phyloP scores from a whole-genome alignment of 2,113 vertebrate species.

The Ivindomyrus marchei region DNA sequence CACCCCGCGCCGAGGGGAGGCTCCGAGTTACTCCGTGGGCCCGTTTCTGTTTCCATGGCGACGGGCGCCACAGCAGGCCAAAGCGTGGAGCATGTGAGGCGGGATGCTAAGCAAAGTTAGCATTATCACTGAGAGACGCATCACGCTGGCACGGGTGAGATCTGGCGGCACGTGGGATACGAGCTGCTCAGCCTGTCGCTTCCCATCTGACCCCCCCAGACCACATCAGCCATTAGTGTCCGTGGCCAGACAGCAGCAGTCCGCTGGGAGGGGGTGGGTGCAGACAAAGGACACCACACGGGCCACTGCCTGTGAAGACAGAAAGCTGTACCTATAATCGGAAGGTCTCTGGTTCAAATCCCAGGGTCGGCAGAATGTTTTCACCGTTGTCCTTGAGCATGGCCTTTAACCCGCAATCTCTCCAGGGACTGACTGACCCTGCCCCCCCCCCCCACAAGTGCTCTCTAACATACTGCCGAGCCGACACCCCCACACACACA shows the following conservation, averaged over 20 bases:
- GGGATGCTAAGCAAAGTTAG: constrained; percentile 32
- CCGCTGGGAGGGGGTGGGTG: neutral
- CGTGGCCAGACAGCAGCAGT: neutral
- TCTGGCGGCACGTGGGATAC: neutral
- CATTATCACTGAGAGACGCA: neutral
- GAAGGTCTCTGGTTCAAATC: neutral
- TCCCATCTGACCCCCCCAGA: neutral
- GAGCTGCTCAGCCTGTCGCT: neutral
- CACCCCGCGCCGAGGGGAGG: neutral
- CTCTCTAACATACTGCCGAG: neutral
- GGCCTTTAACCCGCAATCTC: neutral
- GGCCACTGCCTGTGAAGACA: neutral
- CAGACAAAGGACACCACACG: neutral
- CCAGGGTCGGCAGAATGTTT: neutral
- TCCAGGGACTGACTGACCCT: neutral
- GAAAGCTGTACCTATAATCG: neutral
- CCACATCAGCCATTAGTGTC: neutral
- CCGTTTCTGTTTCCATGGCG: constrained; percentile 56
- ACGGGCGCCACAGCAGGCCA: constrained; percentile 39
- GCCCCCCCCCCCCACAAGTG: neutral
- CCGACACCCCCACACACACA: neutral
- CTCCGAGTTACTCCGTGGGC: neutral
- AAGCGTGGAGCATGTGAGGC: constrained; percentile 28
- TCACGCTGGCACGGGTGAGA: neutral
- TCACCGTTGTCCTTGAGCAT: neutral